These are phyloP conservation scores for Gambusia yucatana DNA, from an alignment of 2,797 vertebrate species.

Conservation along the genomic window DNA sequence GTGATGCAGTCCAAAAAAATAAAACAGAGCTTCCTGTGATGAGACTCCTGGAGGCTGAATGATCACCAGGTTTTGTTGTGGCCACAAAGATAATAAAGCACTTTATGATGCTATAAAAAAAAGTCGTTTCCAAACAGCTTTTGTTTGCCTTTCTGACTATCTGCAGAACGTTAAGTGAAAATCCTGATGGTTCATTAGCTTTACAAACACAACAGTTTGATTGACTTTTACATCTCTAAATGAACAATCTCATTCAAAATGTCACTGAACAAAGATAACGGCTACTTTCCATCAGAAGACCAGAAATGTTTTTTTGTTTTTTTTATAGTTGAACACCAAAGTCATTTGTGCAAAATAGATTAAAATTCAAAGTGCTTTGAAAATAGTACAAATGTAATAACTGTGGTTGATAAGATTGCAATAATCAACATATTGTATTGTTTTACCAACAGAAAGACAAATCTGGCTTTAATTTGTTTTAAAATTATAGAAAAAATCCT, in stretches of 20 bases:
- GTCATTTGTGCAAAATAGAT: slow-evolving; percentile 18
- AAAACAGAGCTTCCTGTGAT: slow-evolving; percentile 57
- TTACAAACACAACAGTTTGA: slow-evolving; percentile 46
- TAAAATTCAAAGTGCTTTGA: slow-evolving; percentile 31
- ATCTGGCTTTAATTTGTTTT: background rate
- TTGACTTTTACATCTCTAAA: slow-evolving; percentile 46
- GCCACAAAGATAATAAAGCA: slow-evolving; percentile 66
- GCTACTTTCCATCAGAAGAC: slow-evolving; percentile 21
- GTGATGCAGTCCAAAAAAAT: slow-evolving; percentile 58
- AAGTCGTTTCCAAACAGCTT: slow-evolving; percentile 51
- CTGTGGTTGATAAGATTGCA: background rate
- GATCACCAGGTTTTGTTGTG: slow-evolving; percentile 68
- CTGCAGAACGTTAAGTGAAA: slow-evolving; percentile 46
- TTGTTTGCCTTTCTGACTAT: slow-evolving; percentile 39
- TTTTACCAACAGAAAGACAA: background rate
- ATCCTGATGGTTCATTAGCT: slow-evolving; percentile 35
- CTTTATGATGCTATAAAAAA: slow-evolving; percentile 60
- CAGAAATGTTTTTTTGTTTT: slow-evolving; percentile 2
- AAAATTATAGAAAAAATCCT: background rate
- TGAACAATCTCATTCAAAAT: slow-evolving; percentile 42
- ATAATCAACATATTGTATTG: background rate
- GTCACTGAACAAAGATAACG: slow-evolving; percentile 20
- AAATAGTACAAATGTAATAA: slow-evolving; percentile 37
- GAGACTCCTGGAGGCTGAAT: slow-evolving; percentile 62
- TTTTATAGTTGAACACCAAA: slow-evolving; percentile 38